These are phyloP conservation scores for Drosophila nikananu DNA, from an alignment of 1,140 invertebrate genomes.

Conservation along the genomic window DNA sequence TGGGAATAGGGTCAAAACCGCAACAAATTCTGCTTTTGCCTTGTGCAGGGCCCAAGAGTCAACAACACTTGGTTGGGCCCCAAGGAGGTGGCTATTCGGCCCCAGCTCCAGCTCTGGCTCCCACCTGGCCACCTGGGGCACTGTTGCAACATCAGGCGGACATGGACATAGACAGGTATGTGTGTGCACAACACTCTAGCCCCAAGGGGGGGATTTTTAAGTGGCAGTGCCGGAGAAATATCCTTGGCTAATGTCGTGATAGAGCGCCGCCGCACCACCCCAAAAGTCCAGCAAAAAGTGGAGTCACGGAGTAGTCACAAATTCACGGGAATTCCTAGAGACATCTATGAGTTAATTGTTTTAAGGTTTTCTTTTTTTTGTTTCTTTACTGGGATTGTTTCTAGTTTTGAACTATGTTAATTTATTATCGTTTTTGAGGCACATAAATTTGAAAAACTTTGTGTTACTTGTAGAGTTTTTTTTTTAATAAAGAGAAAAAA, in stretches of 20 bases:
- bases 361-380: not conserved
- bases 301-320: slow-evolving; percentile 45
- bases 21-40: slow-evolving; percentile 72
- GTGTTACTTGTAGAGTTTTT: slow-evolving; percentile 24
- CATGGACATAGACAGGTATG: slow-evolving; percentile 39
- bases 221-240: slow-evolving; percentile 63
- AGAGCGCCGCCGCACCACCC: slow-evolving; percentile 26
- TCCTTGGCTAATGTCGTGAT: slow-evolving; percentile 84
- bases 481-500: not conserved
- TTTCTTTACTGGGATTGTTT: not conserved
- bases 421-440: not conserved
- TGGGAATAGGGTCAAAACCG: slow-evolving; percentile 81
- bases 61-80: slow-evolving; percentile 63
- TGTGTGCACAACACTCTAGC: slow-evolving; percentile 12
- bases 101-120: slow-evolving; percentile 21
- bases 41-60: slow-evolving; percentile 75
- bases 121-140: slow-evolving; percentile 36
- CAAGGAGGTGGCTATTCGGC: not conserved
- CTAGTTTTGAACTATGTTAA: not conserved
- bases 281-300: slow-evolving; percentile 39
- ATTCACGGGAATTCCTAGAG: slow-evolving; percentile 46
- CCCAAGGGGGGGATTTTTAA: slow-evolving; percentile 29
- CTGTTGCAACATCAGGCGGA: slow-evolving; percentile 69
- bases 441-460: not conserved
- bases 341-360: slow-evolving; percentile 53